phyloP scores from a whole-genome alignment of 2,113 vertebrate genomes.

The Spheniscus mendiculus region DNA sequence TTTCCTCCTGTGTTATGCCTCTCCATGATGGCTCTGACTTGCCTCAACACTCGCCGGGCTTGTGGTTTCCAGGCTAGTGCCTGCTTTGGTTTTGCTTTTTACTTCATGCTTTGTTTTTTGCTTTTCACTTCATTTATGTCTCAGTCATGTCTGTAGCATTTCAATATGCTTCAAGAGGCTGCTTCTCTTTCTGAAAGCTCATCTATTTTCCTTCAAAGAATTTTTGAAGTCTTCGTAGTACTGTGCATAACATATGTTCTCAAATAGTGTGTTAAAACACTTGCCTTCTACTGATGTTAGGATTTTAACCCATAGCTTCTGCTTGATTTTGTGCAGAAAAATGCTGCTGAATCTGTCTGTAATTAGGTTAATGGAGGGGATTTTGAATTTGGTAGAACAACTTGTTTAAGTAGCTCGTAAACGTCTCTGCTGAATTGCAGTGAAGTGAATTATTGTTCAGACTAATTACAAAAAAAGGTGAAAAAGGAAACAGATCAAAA shows the following conservation, averaged over 20 bases:
- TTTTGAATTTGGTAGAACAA: neutral
- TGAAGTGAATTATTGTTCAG: neutral
- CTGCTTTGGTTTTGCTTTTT: neutral
- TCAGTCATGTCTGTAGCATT: neutral
- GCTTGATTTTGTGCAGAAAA: neutral
- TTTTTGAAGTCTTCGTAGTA: neutral
- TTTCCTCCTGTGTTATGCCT: neutral
- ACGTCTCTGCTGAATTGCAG: fast-evolving
- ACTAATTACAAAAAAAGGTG: neutral
- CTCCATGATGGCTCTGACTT: neutral
- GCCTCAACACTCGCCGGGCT: neutral
- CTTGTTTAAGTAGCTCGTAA: neutral
- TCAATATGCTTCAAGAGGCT: neutral
- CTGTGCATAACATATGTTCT: fast-evolving
- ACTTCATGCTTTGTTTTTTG: neutral
- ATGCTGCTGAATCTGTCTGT: neutral
- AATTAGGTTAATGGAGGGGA: neutral
- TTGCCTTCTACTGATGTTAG: neutral
- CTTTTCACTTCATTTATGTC: neutral
- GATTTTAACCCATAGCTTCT: neutral
- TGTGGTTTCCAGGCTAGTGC: neutral
- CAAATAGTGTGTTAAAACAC: neutral
- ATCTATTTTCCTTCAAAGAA: neutral
- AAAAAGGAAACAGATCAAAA: neutral
- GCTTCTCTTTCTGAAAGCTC: neutral